Base-by-base conservation (phyloP, 2,113 vertebrate genomes). In the Chamaetylas fuelleborni region DNA sequence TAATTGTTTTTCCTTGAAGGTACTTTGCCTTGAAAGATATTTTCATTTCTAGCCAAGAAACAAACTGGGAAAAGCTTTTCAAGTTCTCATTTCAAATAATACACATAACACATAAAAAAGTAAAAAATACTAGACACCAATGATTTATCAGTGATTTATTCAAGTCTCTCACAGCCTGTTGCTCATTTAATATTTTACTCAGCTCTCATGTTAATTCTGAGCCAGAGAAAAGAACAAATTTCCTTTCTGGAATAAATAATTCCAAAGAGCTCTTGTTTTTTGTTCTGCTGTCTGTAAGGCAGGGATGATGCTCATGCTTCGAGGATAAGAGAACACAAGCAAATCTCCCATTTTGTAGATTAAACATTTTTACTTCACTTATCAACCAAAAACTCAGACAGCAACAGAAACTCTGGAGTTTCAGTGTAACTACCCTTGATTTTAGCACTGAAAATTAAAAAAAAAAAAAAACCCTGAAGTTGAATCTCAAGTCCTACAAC, bases 91-190 rank as follows among this genome's bases (percentile, higher is more conserved):
- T 34, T 83, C 13, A 86, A 88, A 53, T 29, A 60, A 38, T 17
- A 45, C 0, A 3, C 9, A 14, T 18, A 47, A 22, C 10, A 45
- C 0, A 1, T 53, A 14, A 56, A 64, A 47, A 84, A 34, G 6
- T 20, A 34, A 58, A 89, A 80, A 57, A 50, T 5, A 1, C 14
- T 19, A 34, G 43, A 51, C 14, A 53, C 2, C 61, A 79, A 40
- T 10, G 31, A 20, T 33, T 82, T 69, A 36, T 47, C 42, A 76
- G 33, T 19, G 67, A 86, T 61, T 48, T 17, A 34, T 64, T 67
- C 28, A 48, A 17, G 11, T 48, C 8, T 58, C 43, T 81, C 60
- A 58, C 0, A 0, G 17, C 26, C 4, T 62, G 33, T 11, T 78
- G 36, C 28, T 81, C 26, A 69, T 74, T 70, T 25, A 86, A 18